Evolutionary conservation across 1,140 invertebrate genomes (phyloP).

Genomic region (Drosophila erecta): DNA sequence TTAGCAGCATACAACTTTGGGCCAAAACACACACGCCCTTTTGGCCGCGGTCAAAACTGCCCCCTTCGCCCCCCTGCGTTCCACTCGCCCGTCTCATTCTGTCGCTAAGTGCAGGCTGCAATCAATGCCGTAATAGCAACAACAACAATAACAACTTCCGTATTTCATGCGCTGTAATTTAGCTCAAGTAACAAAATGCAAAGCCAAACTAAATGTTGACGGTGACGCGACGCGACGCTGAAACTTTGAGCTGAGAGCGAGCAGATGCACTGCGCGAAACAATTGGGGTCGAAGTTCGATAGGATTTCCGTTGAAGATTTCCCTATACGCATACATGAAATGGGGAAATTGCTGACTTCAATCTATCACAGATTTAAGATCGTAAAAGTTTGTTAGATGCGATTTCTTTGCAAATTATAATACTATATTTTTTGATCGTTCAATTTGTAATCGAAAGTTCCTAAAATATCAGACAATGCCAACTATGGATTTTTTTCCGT

Average conservation of each 20-base stretch:
- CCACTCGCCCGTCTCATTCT: not conserved
- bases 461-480: not conserved
- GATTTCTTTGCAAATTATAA: no score
- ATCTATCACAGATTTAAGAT: no score
- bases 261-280: slow-evolving; percentile 1
- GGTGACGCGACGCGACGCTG: slow-evolving; percentile 34
- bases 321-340: no score
- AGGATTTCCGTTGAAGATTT: no score
- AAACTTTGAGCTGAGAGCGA: slow-evolving; percentile 14
- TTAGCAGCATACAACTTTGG: slow-evolving; percentile 63
- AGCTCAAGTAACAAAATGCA: slow-evolving; percentile 62
- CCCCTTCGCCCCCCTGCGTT: not conserved
- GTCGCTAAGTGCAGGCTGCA: slow-evolving; percentile 47
- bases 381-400: no score
- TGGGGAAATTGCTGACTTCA: no score
- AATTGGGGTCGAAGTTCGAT: not conserved
- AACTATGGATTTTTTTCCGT: not conserved
- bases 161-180: slow-evolving; percentile 72
- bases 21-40: slow-evolving; percentile 62
- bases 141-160: slow-evolving; percentile 64
- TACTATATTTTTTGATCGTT: no score
- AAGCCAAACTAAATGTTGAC: slow-evolving; percentile 57
- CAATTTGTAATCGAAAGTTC: no score
- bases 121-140: slow-evolving; percentile 61
- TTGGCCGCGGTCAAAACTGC: slow-evolving; percentile 33